Percentiles rank a stretch among this genome's conserved stretches.
Conservation (phyloP, 2,888 invertebrate species). For the Chloroclystis v-ata region DNA sequence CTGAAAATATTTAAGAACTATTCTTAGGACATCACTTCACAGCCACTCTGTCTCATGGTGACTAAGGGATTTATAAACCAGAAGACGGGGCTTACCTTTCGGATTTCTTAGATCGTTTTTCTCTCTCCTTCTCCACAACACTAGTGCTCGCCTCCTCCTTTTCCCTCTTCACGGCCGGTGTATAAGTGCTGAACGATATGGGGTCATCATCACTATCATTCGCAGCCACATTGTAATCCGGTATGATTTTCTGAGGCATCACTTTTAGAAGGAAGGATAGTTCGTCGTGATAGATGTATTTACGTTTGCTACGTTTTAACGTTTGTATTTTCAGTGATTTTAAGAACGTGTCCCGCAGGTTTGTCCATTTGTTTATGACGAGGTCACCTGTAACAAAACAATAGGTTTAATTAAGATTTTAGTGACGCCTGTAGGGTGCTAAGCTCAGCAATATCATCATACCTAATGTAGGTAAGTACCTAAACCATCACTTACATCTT, state of each 20-base stretch:
- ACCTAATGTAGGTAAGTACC: no score
- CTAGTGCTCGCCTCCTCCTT: background rate
- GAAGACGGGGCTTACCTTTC: conserved; percentile 13
- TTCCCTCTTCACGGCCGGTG: conserved; percentile 8
- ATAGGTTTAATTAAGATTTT: background rate
- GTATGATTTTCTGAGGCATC: conserved; percentile 6
- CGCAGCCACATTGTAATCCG: conserved; percentile 1
- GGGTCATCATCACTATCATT: conserved; percentile 12
- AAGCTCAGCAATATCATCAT: no score
- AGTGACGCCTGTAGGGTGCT: no score
- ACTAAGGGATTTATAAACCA: background rate
- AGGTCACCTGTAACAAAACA: conserved; percentile 56
- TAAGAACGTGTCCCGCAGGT: conserved; percentile 63
- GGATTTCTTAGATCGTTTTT: background rate
- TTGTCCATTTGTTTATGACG: conserved; percentile 63
- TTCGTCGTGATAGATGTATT: conserved; percentile 55
- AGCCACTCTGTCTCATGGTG: no score
- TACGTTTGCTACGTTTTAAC: conserved; percentile 15
- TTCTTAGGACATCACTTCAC: no score
- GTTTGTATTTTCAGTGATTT: conserved; percentile 50
- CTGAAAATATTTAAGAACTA: no score
- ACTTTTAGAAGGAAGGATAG: conserved; percentile 47
- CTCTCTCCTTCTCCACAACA: background rate
- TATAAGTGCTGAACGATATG: conserved; percentile 1
- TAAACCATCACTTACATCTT: no score